These are phyloP conservation scores for Crotophaga sulcirostris DNA, from an alignment of 2,113 vertebrate species.

Conservation along the genomic window DNA sequence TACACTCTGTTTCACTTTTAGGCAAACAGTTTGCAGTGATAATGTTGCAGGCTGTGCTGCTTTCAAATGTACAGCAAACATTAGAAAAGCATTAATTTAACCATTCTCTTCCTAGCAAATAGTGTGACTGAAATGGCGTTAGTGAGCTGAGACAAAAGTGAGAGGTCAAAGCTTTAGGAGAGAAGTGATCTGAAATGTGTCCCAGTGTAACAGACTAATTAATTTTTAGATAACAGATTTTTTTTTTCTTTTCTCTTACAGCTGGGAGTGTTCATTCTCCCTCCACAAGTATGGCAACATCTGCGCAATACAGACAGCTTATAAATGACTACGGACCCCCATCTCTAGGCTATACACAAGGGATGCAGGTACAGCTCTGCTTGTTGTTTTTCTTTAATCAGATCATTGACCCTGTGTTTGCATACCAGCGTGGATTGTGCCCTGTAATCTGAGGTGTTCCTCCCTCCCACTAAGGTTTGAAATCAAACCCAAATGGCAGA, in stretches of 20 bases:
- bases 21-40: slow-evolving; percentile 23
- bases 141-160: not conserved
- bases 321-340: slow-evolving; percentile 96
- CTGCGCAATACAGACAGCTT: slow-evolving; percentile 90
- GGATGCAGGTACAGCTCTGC: slow-evolving; percentile 61
- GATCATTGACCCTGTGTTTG: not conserved
- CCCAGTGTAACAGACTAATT: not conserved
- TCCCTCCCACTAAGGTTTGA: slow-evolving; percentile 46
- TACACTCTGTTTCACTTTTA: slow-evolving; percentile 10
- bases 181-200: not conserved
- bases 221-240: not conserved
- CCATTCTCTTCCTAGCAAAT: not conserved
- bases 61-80: not conserved
- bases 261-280: slow-evolving; percentile 88
- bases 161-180: not conserved
- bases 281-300: slow-evolving; percentile 88
- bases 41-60: slow-evolving; percentile 16
- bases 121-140: not conserved
- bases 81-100: not conserved
- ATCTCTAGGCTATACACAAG: slow-evolving; percentile 94
- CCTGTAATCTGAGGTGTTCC: slow-evolving; percentile 54
- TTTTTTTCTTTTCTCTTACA: slow-evolving; percentile 35
- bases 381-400: not conserved
- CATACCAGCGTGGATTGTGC: not conserved
- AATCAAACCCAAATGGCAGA: slow-evolving; percentile 66